Percentiles rank a stretch among this genome's conserved stretches.
These are phyloP conservation scores for Cotesia vestalis DNA, from an alignment of 1,140 invertebrate species.

Conservation along the genomic window DNA sequence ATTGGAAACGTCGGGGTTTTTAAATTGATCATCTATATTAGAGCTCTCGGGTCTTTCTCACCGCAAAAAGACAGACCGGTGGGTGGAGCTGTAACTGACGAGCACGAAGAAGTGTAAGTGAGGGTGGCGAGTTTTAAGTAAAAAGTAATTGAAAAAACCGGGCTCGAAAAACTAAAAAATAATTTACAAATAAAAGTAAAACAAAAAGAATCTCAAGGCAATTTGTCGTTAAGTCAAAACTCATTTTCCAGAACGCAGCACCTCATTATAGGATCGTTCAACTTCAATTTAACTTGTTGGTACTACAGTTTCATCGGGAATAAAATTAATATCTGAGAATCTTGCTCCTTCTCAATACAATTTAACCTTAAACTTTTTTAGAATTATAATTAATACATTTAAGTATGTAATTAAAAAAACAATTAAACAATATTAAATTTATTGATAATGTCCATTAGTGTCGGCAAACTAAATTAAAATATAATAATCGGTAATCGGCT, in stretches of 20 bases:
- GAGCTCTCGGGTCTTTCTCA: slow-evolving; percentile 36
- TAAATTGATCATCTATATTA: slow-evolving; percentile 61
- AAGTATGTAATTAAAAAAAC: not conserved
- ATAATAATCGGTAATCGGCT: not conserved
- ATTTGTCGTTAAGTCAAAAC: slow-evolving; percentile 54
- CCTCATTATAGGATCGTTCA: slow-evolving; percentile 53
- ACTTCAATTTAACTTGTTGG: slow-evolving; percentile 55
- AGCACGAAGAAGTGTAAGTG: slow-evolving; percentile 13
- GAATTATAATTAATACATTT: not conserved
- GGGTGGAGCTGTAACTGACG: slow-evolving; percentile 10
- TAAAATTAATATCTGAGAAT: slow-evolving; percentile 35
- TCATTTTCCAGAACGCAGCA: slow-evolving; percentile 52
- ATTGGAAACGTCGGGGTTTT: slow-evolving; percentile 56
- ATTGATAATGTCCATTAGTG: no score
- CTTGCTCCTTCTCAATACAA: not conserved
- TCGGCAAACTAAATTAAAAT: not conserved
- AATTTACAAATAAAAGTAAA: no score
- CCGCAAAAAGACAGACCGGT: slow-evolving; percentile 17
- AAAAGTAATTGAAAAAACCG: slow-evolving; percentile 17
- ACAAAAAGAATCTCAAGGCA: slow-evolving; percentile 43
- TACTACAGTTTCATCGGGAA: slow-evolving; percentile 36
- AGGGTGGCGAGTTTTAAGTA: not conserved
- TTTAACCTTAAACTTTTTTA: not conserved
- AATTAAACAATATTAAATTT: no score
- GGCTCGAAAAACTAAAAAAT: slow-evolving; percentile 11